A percentile compares a stretch with the other conserved stretches of the same genome.
These are phyloP conservation scores for Heterodera filipjevi DNA, from an alignment of 2,888 invertebrate genomes.

Conservation along the genomic window DNA sequence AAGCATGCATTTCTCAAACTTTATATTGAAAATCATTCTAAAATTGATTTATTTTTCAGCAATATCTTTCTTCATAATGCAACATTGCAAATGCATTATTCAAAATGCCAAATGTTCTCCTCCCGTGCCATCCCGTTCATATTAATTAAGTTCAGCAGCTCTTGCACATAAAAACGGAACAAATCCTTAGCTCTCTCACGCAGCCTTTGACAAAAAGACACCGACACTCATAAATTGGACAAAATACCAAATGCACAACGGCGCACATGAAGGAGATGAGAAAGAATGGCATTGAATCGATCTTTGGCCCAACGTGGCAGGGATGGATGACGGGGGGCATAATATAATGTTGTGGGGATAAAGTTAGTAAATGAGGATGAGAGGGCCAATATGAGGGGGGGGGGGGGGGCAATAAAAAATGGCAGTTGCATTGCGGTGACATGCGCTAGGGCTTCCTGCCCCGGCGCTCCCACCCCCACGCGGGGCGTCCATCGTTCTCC, in stretches of 20 bases:
- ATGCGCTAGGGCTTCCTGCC: too few species aligned
- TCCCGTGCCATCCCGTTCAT: too few species aligned
- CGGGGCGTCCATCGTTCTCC: too few species aligned
- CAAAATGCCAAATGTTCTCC: too few species aligned
- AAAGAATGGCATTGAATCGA: not conserved
- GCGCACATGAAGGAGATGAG: not conserved
- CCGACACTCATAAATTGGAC: not conserved
- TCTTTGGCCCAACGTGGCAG: not conserved
- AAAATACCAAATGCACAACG: not conserved
- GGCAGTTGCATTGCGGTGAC: not conserved
- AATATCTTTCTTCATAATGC: too few species aligned
- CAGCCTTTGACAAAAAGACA: not conserved
- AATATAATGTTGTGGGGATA: too few species aligned
- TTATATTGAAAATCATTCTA: too few species aligned
- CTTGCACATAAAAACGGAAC: not conserved
- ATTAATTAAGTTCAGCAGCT: too few species aligned
- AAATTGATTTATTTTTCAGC: too few species aligned
- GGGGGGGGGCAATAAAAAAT: not conserved
- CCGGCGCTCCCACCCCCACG: too few species aligned
- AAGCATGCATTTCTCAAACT: too few species aligned
- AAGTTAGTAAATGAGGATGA: not conserved
- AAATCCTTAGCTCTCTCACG: not conserved
- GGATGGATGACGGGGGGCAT: not conserved
- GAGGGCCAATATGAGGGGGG: not conserved
- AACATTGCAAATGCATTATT: too few species aligned